These are phyloP conservation scores for Marronus borbonicus DNA, from an alignment of 2,888 invertebrate species.

Conservation along the genomic window DNA sequence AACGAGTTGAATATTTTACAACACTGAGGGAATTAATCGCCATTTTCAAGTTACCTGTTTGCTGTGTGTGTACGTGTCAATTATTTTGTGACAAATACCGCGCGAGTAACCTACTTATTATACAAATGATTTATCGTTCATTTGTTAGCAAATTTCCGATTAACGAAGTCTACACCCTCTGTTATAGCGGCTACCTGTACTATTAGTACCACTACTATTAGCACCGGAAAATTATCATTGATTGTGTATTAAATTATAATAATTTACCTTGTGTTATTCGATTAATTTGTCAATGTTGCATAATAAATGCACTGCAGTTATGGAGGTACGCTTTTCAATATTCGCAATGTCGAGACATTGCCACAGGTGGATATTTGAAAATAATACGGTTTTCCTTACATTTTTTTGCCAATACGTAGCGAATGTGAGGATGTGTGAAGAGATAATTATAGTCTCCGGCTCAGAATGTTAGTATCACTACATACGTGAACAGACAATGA, in stretches of 20 bases:
- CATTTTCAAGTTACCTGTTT: conserved; percentile 5
- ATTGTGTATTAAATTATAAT: conserved; percentile 26
- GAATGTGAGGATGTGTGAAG: too few species aligned
- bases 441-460: too few species aligned
- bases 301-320: background rate
- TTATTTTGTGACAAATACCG: conserved; percentile 11
- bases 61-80: background rate
- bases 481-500: too few species aligned
- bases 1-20: background rate
- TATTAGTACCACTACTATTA: background rate
- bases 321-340: too few species aligned
- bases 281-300: conserved; percentile 23
- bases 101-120: conserved; percentile 22
- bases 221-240: conserved; percentile 6
- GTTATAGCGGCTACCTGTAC: background rate
- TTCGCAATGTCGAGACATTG: too few species aligned
- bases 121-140: conserved; percentile 13
- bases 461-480: too few species aligned
- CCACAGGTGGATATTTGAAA: too few species aligned
- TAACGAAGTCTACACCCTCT: background rate
- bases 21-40: background rate
- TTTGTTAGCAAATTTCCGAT: conserved; percentile 11
- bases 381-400: too few species aligned
- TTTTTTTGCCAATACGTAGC: too few species aligned
- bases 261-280: conserved; percentile 17